Evolutionary conservation across 2,113 vertebrate genomes (phyloP).

Genomic region (Periophthalmus modestus): DNA sequence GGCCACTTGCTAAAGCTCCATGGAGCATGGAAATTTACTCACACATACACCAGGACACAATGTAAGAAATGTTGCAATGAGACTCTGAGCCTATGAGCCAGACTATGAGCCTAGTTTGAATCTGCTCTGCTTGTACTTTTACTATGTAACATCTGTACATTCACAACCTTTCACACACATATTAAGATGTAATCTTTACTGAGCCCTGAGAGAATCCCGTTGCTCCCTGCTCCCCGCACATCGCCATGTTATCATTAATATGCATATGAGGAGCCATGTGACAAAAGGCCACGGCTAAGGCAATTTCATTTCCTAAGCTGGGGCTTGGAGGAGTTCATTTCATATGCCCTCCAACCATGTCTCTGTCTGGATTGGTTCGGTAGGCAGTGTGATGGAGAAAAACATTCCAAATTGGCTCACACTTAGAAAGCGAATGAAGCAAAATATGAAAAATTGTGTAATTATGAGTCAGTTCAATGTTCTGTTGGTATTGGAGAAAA

Average conservation of each 20-base stretch:
- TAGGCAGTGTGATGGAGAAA: slow-evolving; percentile 25
- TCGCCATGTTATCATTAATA: slow-evolving; percentile 59
- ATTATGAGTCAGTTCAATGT: slow-evolving; percentile 31
- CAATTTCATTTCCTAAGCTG: slow-evolving; percentile 71
- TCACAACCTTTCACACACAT: not conserved
- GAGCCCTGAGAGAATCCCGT: slow-evolving; percentile 16
- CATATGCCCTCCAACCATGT: slow-evolving; percentile 65
- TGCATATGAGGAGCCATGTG: slow-evolving; percentile 49
- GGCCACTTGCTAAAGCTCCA: not conserved
- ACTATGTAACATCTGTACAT: not conserved
- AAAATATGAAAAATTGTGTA: slow-evolving; percentile 35
- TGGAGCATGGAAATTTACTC: not conserved
- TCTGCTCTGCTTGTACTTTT: not conserved
- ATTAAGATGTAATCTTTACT: slow-evolving; percentile 24
- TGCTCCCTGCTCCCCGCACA: slow-evolving; percentile 25
- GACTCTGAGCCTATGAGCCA: not conserved
- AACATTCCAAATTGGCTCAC: slow-evolving; percentile 11
- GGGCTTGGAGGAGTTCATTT: slow-evolving; percentile 70
- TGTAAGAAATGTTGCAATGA: not conserved
- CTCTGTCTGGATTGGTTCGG: slow-evolving; percentile 57
- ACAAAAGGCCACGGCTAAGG: slow-evolving; percentile 59
- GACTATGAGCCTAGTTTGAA: not conserved
- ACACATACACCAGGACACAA: not conserved
- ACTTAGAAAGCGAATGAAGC: slow-evolving; percentile 44
- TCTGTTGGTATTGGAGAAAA: slow-evolving; percentile 13